phyloP scores from a whole-genome alignment of 2,797 vertebrate species.

The Enteromius fasciolatus region DNA sequence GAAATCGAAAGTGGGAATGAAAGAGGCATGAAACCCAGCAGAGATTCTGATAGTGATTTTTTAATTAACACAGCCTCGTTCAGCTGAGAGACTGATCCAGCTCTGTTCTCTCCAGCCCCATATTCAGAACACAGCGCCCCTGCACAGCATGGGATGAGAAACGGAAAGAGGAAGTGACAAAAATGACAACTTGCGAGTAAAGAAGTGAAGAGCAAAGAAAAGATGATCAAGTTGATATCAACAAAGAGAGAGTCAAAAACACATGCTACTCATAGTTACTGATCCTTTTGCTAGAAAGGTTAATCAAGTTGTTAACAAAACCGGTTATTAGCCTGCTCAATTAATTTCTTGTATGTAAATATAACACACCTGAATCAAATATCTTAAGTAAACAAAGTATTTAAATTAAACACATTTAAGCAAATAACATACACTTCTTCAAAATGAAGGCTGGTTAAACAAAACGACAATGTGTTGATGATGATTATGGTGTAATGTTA shows the following conservation, averaged over 20 bases:
- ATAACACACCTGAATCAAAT: neutral
- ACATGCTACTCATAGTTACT: neutral
- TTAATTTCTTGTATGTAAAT: neutral
- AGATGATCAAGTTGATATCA: neutral
- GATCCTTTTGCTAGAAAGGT: neutral
- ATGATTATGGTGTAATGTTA: neutral
- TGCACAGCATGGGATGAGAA: constrained; percentile 13
- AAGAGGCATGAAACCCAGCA: constrained; percentile 20
- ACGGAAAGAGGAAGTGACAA: neutral
- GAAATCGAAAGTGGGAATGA: constrained; percentile 13
- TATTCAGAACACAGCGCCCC: neutral
- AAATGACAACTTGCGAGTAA: neutral
- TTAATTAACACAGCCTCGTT: constrained; percentile 29
- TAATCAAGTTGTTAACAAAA: neutral
- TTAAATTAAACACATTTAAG: neutral
- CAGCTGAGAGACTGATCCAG: constrained; percentile 3
- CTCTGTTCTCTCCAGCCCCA: neutral
- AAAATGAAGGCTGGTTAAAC: neutral
- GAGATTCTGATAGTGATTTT: constrained; percentile 28
- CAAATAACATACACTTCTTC: no score
- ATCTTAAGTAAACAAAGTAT: neutral
- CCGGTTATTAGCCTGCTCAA: neutral
- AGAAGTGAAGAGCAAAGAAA: neutral
- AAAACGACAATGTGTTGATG: no score
- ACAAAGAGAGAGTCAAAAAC: constrained; percentile 2